These are phyloP conservation scores for Dipodomys stephensi DNA, from an alignment of 2,113 vertebrate genomes.

Conservation along the genomic window DNA sequence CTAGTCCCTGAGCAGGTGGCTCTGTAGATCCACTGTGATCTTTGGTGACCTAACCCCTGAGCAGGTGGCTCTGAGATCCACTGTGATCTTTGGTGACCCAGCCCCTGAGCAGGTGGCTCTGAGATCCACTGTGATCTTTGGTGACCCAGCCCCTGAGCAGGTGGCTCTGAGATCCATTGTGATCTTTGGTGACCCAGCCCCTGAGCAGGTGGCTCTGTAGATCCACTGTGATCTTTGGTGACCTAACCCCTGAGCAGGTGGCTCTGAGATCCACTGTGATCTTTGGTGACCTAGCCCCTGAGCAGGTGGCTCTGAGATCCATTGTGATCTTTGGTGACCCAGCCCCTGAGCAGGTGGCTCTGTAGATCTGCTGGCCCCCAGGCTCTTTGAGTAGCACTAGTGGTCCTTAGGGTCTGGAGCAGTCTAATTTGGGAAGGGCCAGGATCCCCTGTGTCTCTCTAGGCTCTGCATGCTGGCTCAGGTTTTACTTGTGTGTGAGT, in stretches of 20 bases:
- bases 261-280: too few species aligned
- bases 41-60: rapidly evolving
- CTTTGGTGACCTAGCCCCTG: rapidly evolving
- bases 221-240: rapidly evolving
- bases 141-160: neutral
- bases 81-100: neutral
- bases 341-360: rapidly evolving
- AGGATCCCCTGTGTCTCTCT: neutral
- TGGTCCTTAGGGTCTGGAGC: neutral
- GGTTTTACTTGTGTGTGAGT: neutral
- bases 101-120: neutral
- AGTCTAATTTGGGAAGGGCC: neutral
- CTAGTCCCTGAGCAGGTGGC: rapidly evolving
- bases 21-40: too few species aligned
- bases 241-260: rapidly evolving
- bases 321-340: rapidly evolving
- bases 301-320: too few species aligned
- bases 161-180: too few species aligned
- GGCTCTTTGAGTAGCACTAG: neutral
- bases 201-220: neutral
- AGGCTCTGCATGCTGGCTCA: too few species aligned
- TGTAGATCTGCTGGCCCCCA: neutral
- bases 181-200: neutral
- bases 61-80: too few species aligned
- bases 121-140: neutral